Evolutionary conservation across 2,797 vertebrate species (phyloP).

Genomic region (Cyclura pinguis): DNA sequence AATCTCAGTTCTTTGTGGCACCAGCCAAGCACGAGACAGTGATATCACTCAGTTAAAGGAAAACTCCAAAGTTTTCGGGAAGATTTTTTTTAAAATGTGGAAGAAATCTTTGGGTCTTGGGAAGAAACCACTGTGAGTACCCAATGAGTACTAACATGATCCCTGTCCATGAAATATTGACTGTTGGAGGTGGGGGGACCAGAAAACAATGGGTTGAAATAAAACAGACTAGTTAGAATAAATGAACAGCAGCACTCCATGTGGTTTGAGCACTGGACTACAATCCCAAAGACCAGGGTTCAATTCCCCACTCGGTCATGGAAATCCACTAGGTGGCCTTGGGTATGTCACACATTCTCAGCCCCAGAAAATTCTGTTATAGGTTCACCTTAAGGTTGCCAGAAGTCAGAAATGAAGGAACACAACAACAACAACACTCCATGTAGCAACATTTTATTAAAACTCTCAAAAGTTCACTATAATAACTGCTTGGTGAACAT

Average conservation of each 20-base stretch:
- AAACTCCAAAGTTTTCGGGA: neutral
- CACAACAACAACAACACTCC: neutral
- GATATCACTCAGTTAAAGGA: neutral
- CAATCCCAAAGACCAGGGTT: too few species aligned
- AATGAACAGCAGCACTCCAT: neutral
- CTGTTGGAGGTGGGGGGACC: neutral
- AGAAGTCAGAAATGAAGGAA: too few species aligned
- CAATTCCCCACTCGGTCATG: too few species aligned
- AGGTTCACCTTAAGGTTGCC: too few species aligned
- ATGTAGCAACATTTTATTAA: neutral
- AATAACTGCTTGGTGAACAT: neutral
- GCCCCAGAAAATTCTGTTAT: too few species aligned
- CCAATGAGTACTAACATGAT: neutral
- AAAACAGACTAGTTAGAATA: neutral
- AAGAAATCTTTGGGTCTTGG: neutral
- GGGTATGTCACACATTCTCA: too few species aligned
- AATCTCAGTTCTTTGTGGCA: neutral
- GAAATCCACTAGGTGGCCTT: too few species aligned
- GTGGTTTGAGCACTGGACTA: too few species aligned
- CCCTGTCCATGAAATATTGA: neutral
- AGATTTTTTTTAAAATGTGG: neutral
- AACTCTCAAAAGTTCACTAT: neutral
- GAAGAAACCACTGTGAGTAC: neutral
- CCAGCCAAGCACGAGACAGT: neutral
- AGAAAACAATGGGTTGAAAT: neutral